Evolutionary conservation across 1,140 invertebrate species (phyloP), one percentile per base, ranked within the genome.

Genomic region (Theocolax elegans): DNA sequence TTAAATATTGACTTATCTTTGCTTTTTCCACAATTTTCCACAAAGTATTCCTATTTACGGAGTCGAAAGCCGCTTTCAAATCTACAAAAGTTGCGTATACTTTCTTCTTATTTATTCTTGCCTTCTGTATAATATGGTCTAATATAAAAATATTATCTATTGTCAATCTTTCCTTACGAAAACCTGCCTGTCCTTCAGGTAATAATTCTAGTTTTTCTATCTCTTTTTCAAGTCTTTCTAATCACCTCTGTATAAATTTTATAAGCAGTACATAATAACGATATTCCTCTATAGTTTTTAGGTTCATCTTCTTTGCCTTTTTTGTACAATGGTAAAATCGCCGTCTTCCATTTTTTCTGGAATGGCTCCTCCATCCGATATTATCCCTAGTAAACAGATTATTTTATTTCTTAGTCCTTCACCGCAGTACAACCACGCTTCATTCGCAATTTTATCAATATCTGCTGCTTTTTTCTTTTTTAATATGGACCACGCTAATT

Each of bases 61-160:
- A 49, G 23, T 62, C 67, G 23, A 69, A 69, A 15, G 67, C 56
- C 3, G 56, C 67, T 35, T 64, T 64, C 10, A 71, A 13, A 44
- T 71, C 68, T 3, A 71, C 27, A 51, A 54, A 71, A 13, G 51
- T 23, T 42, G 48, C 13, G 19, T 44, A 56, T n/a, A 29, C 27
- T 29, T 42, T 56, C 23, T 17, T 31, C 13, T 58, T 58, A 3
- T 19, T 56, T n/a, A 17, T 48, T 63, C 49, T 59, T 19, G 31
- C 35, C n/a, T 21, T 68, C 13, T 68, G 10, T 19, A 66, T 13
- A 13, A 64, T 13, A 58, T 68, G 27, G 4, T 72, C 56, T 46
- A 68, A n/a, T 17, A 68, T 44, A 12, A 23, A 63, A 29, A 72
- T 13, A 17, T 68, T 68, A 54, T 72, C 66, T 13, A 72, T 64